phyloP scores from a whole-genome alignment of 2,888 invertebrate genomes.

The Drosophila histrio region DNA sequence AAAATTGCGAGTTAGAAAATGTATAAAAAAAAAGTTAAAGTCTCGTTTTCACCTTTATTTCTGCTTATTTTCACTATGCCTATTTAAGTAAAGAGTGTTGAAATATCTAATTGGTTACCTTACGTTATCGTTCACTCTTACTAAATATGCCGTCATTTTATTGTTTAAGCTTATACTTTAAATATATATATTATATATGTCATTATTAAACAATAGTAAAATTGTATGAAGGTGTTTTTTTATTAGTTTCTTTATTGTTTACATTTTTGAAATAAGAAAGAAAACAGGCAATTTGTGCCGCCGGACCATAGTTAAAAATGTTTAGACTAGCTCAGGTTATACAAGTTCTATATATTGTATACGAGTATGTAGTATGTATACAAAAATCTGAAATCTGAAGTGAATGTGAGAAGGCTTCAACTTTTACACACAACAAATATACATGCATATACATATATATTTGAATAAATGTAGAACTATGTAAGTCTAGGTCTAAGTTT shows the following conservation, averaged over 20 bases:
- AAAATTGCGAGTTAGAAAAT: not conserved
- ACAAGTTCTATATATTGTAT: constrained; percentile 48
- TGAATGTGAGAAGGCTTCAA: constrained; percentile 26
- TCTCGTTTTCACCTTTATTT: not conserved
- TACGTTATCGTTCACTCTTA: constrained; percentile 4
- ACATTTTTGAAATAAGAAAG: not conserved
- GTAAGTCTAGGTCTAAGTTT: constrained; percentile 46
- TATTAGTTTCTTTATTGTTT: constrained; percentile 1
- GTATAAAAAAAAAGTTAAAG: not conserved
- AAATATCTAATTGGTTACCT: constrained; percentile 4
- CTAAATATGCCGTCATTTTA: constrained; percentile 19
- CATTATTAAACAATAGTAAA: constrained; percentile 52
- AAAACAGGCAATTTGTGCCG: constrained; percentile 54
- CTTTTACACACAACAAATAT: constrained; percentile 25
- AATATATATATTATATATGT: constrained; percentile 9
- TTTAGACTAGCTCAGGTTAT: constrained; percentile 81
- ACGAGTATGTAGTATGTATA: constrained; percentile 8
- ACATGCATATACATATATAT: constrained; percentile 7
- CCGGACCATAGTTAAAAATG: constrained; percentile 76
- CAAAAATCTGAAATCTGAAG: constrained; percentile 15
- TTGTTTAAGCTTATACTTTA: constrained; percentile 7
- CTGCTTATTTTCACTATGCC: constrained; percentile 38
- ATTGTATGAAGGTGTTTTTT: constrained; percentile 34
- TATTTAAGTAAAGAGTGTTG: constrained; percentile 6
- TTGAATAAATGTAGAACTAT: not conserved